Conservation (phyloP, 2,888 invertebrate genomes). For the Globia sparganii region DNA sequence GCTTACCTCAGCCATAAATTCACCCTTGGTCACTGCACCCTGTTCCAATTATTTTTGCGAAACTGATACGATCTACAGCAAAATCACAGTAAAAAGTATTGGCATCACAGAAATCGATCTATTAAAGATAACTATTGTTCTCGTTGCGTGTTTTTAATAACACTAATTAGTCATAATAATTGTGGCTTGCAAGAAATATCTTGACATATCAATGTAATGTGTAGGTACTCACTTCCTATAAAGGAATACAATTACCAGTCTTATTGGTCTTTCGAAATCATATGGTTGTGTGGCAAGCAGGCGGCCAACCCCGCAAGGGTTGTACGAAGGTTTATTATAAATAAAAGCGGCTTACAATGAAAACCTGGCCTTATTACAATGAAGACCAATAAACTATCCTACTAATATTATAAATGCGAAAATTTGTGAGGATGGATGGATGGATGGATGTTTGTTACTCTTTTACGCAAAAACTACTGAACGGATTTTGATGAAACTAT, state of each 20-base stretch:
- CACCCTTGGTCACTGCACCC: too few species aligned
- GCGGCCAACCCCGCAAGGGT: too few species aligned
- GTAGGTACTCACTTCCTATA: neutral
- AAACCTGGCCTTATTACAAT: too few species aligned
- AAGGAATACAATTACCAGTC: neutral
- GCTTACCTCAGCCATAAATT: too few species aligned
- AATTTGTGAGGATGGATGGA: too few species aligned
- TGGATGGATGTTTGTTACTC: too few species aligned
- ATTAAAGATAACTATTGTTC: neutral
- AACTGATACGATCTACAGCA: neutral
- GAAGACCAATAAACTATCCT: too few species aligned
- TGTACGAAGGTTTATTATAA: too few species aligned
- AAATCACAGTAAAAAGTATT: constrained; percentile 2
- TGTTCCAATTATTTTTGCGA: neutral
- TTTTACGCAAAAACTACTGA: too few species aligned
- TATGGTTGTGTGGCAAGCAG: neutral
- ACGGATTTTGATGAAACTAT: too few species aligned
- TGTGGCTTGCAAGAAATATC: neutral
- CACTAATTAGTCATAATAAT: constrained; percentile 11
- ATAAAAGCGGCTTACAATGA: too few species aligned
- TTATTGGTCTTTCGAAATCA: neutral
- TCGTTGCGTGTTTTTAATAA: neutral
- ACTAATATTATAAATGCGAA: too few species aligned
- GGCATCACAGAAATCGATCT: neutral
- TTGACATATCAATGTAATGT: neutral